Evolutionary conservation across 2,113 vertebrate species (phyloP).

Genomic region (Psittacus erithacus): DNA sequence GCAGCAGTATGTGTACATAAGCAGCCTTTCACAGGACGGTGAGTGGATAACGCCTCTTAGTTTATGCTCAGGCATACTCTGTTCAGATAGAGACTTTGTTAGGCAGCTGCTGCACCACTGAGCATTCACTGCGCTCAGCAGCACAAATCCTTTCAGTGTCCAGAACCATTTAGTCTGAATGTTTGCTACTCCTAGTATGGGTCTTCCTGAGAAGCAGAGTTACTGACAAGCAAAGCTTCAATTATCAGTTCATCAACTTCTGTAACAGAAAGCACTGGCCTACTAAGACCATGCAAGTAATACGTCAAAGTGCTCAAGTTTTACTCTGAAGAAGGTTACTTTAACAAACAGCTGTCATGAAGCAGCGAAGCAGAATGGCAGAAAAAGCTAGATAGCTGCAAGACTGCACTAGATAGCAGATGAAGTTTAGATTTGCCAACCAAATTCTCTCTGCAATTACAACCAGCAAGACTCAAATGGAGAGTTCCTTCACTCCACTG

Average conservation of each 20-base stretch:
- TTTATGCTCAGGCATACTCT: not conserved
- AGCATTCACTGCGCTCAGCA: not conserved
- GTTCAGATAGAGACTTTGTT: not conserved
- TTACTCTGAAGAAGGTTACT: not conserved
- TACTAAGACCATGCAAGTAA: not conserved
- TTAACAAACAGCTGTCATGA: not conserved
- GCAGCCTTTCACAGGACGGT: not conserved
- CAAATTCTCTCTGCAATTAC: not conserved
- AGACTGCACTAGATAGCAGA: not conserved
- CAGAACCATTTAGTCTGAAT: not conserved
- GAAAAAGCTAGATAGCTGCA: not conserved
- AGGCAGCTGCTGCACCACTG: not conserved
- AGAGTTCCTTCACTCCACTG: not conserved
- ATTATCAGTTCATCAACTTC: not conserved
- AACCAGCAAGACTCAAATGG: not conserved
- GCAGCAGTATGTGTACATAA: not conserved
- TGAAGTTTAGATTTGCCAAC: not conserved
- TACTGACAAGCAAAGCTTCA: not conserved
- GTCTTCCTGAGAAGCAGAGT: not conserved
- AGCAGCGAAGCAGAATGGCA: conserved; percentile 59
- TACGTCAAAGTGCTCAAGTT: not conserved
- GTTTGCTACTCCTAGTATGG: not conserved
- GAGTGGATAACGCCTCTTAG: not conserved
- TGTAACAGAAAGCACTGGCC: not conserved
- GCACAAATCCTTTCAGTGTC: not conserved